phyloP scores from a whole-genome alignment of 2,797 vertebrate species.

The Poeciliopsis gracilis region DNA sequence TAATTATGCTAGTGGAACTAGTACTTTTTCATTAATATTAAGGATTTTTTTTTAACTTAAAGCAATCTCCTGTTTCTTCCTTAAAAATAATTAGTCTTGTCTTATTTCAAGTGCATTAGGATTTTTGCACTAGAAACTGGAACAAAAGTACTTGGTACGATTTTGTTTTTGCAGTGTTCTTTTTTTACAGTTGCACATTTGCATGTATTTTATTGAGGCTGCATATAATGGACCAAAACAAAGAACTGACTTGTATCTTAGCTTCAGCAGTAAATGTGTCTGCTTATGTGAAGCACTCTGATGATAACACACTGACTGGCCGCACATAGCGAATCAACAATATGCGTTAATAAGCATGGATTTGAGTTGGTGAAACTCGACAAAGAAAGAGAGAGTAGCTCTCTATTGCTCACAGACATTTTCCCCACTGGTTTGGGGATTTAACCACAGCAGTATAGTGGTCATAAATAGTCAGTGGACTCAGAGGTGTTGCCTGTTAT shows the following conservation, averaged over 20 bases:
- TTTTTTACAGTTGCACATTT: not conserved
- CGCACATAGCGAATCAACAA: not conserved
- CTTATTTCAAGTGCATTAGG: too few species aligned
- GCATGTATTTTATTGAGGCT: not conserved
- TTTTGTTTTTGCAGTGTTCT: too few species aligned
- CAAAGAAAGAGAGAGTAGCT: not conserved
- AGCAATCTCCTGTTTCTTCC: too few species aligned
- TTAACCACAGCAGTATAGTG: not conserved
- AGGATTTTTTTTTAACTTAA: too few species aligned
- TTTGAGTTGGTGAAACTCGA: too few species aligned
- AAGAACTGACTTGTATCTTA: not conserved
- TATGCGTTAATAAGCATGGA: too few species aligned
- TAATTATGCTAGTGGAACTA: too few species aligned
- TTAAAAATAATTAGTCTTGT: too few species aligned
- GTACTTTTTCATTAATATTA: too few species aligned
- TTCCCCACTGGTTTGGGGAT: not conserved
- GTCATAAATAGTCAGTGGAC: not conserved
- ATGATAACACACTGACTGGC: not conserved
- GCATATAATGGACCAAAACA: not conserved
- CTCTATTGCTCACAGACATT: not conserved
- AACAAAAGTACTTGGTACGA: too few species aligned
- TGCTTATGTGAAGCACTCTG: not conserved
- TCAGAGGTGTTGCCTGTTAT: conserved; percentile 3
- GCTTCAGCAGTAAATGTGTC: not conserved
- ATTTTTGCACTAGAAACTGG: too few species aligned